Percentiles rank a stretch among this genome's conserved stretches.
These are phyloP conservation scores for Reticulitermes speratus DNA, from an alignment of 1,140 invertebrate genomes.

Conservation along the genomic window DNA sequence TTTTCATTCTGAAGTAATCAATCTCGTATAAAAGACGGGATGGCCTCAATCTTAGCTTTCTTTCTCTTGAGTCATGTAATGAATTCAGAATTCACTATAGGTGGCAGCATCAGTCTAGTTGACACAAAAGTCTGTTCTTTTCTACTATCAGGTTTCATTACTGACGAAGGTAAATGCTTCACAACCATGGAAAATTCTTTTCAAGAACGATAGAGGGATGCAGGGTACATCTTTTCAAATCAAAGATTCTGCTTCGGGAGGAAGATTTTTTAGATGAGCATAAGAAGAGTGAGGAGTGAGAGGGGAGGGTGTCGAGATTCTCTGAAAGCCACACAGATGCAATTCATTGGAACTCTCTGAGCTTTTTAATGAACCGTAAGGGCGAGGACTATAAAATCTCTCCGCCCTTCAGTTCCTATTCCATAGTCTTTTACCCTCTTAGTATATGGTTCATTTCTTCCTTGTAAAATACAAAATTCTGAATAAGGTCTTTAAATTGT, in stretches of 20 bases:
- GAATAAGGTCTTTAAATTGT: not conserved
- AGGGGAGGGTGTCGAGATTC: not conserved
- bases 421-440: not conserved
- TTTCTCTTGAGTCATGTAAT: not conserved
- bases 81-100: not conserved
- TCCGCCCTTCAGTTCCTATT: not conserved
- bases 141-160: not conserved
- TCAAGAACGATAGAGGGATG: not conserved
- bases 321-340: not conserved
- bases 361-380: not conserved
- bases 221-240: not conserved
- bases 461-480: not conserved
- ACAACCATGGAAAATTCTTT: not conserved
- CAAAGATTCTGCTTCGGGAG: not conserved
- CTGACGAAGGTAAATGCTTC: not conserved
- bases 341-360: not conserved
- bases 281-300: not conserved
- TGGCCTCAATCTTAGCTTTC: not conserved
- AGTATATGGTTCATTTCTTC: not conserved
- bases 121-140: slow-evolving; percentile 15
- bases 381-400: not conserved
- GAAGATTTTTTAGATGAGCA: not conserved
- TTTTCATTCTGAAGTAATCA: not conserved
- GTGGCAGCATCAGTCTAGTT: not conserved
- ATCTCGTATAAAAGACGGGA: not conserved